Evolutionary conservation across 2,888 invertebrate genomes (phyloP).

Genomic region (Oeneis ivallda): DNA sequence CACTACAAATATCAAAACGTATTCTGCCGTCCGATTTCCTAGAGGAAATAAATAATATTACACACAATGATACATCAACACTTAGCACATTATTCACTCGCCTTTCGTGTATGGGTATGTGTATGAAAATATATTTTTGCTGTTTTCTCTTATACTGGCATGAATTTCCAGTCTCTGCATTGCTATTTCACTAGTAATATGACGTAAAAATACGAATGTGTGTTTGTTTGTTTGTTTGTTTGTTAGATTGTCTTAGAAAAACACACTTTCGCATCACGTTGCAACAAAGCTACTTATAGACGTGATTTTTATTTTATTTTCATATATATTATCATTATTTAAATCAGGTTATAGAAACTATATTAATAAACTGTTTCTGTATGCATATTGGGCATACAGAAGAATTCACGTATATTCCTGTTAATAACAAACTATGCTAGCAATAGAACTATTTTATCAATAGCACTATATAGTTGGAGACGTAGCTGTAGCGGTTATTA

Average conservation of each 20-base stretch:
- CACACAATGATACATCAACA: slow-evolving; percentile 3
- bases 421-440: no score
- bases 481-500: slow-evolving; percentile 45
- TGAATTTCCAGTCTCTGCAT: neutral
- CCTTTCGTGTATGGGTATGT: neutral
- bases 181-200: neutral
- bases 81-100: neutral
- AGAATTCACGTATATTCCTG: no score
- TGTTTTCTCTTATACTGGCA: neutral
- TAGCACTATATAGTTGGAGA: slow-evolving; percentile 25
- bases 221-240: no score
- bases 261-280: no score
- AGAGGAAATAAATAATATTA: slow-evolving; percentile 9
- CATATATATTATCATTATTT: no score
- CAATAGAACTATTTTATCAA: neutral
- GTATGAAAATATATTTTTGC: neutral
- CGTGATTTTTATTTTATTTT: no score
- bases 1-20: neutral
- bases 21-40: slow-evolving; percentile 7
- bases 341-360: no score
- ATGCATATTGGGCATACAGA: no score
- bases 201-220: no score
- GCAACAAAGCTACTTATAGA: no score
- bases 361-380: no score
- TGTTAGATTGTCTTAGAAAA: no score